Percentiles rank a stretch among this genome's conserved stretches.
phyloP scores from a whole-genome alignment of 2,113 vertebrate genomes.

The Carassius auratus region DNA sequence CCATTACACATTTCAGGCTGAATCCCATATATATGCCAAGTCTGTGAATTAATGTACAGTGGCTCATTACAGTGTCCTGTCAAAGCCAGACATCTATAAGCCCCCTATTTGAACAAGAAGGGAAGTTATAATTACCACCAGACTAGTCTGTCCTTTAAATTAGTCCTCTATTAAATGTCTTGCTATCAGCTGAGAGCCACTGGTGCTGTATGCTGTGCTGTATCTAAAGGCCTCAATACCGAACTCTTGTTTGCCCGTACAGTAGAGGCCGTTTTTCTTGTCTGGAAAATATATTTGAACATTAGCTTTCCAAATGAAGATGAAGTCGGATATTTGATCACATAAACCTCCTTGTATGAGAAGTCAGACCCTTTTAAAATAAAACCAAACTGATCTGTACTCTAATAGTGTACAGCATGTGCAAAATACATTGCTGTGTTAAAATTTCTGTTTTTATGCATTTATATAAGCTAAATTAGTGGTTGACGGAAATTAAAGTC shows the following conservation, averaged over 20 bases:
- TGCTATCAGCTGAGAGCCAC: conserved; percentile 10
- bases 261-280: not conserved
- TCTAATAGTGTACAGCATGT: not conserved
- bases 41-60: conserved; percentile 53
- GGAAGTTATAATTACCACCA: conserved; percentile 51
- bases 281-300: conserved; percentile 25
- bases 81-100: conserved; percentile 51
- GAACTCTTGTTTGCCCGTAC: not conserved
- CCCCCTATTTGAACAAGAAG: conserved; percentile 42
- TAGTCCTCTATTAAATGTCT: conserved; percentile 45
- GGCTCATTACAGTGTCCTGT: conserved; percentile 51
- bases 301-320: not conserved
- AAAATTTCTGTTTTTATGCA: not conserved
- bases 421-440: not conserved
- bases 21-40: conserved; percentile 46
- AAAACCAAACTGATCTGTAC: not conserved
- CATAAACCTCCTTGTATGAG: not conserved
- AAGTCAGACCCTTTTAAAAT: not conserved
- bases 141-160: conserved; percentile 55
- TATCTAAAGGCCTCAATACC: not conserved
- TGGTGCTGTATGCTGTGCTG: not conserved
- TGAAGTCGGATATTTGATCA: conserved; percentile 5
- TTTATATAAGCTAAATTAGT: not conserved
- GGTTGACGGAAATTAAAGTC: no score
- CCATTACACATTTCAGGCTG: conserved; percentile 46